phyloP scores from a whole-genome alignment of 1,140 invertebrate species.

The fruit fly (Drosophila melanogaster) region DNA sequence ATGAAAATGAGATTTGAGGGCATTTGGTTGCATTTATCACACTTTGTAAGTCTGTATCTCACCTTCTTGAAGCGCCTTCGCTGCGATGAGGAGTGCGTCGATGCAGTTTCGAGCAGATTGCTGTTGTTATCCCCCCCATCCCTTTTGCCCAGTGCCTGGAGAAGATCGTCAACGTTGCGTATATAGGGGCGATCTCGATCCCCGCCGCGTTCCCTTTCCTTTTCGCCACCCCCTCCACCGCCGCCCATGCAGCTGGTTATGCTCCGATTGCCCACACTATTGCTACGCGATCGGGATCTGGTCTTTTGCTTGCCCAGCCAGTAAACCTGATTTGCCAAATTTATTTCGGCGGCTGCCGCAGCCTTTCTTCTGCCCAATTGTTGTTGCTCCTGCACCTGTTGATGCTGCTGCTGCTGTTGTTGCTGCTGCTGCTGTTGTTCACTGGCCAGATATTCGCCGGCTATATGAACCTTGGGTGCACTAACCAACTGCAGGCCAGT shows the following conservation, averaged over 20 bases:
- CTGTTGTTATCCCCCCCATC: slow-evolving; percentile 24
- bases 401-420: slow-evolving; percentile 33
- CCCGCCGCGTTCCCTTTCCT: slow-evolving; percentile 29
- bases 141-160: slow-evolving; percentile 64
- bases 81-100: slow-evolving; percentile 63
- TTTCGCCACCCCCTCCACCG: slow-evolving; percentile 22
- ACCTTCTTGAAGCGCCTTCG: slow-evolving; percentile 77
- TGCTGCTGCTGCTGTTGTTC: slow-evolving; percentile 30
- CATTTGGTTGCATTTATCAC: background rate
- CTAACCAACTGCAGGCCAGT: slow-evolving; percentile 74
- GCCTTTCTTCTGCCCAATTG: slow-evolving; percentile 60
- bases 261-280: slow-evolving; percentile 73
- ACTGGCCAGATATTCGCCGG: slow-evolving; percentile 71
- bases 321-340: slow-evolving; percentile 79
- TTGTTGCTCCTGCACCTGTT: slow-evolving; percentile 33
- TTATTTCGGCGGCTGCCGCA: slow-evolving; percentile 73
- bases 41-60: slow-evolving; percentile 9
- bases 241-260: slow-evolving; percentile 62
- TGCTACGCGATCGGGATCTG: slow-evolving; percentile 75
- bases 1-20: no score
- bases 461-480: slow-evolving; percentile 79
- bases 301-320: slow-evolving; percentile 76
- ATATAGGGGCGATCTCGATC: slow-evolving; percentile 61
- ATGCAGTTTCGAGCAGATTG: slow-evolving; percentile 55
- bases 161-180: slow-evolving; percentile 78